These are phyloP conservation scores for Cyprinella venusta DNA, from an alignment of 2,797 vertebrate genomes.

Conservation along the genomic window DNA sequence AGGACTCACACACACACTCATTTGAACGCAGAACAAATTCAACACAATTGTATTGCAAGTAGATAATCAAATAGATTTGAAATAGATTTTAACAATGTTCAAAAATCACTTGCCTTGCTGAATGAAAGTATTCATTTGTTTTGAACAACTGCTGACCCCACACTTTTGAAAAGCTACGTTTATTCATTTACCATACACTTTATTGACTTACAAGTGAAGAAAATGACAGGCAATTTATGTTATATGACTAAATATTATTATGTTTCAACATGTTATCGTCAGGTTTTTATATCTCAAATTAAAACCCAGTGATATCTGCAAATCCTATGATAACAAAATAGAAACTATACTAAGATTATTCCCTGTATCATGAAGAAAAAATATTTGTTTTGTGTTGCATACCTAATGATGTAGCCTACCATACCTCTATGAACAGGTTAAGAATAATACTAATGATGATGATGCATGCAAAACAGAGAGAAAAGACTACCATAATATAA, in stretches of 20 bases:
- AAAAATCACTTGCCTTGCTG: too few relatives aligned
- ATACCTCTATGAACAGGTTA: neutral
- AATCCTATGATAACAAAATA: neutral
- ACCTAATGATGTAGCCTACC: neutral
- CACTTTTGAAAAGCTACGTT: neutral
- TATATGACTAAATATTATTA: neutral
- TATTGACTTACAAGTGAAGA: neutral
- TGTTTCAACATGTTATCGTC: neutral
- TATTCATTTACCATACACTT: neutral
- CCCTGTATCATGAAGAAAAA: neutral
- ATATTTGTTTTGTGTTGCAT: neutral
- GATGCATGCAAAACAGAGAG: neutral
- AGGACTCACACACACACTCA: slow-evolving; percentile 55
- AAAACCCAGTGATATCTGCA: neutral
- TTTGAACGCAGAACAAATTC: neutral
- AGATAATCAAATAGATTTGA: too few relatives aligned
- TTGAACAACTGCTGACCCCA: neutral
- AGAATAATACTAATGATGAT: neutral
- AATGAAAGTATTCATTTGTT: too few relatives aligned
- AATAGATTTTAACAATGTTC: too few relatives aligned
- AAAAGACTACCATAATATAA: neutral
- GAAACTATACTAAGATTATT: neutral
- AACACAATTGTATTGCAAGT: neutral
- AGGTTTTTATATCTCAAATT: neutral
- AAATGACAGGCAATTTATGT: neutral